Percentiles rank a stretch among this genome's conserved stretches.
These are phyloP conservation scores for Triplophysa bombifrons DNA, from an alignment of 2,797 vertebrate species.

Conservation along the genomic window DNA sequence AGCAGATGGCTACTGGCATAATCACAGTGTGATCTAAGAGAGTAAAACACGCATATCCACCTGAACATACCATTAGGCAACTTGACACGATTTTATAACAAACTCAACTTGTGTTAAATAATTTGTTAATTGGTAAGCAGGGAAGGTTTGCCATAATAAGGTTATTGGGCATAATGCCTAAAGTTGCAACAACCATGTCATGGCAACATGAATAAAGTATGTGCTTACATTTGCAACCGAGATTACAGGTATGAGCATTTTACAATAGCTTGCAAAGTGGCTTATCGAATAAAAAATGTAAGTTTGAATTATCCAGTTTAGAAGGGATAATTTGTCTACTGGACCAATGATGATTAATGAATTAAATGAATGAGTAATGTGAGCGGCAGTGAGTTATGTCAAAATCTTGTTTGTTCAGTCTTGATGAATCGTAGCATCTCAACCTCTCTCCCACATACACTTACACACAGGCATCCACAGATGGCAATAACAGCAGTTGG, in stretches of 20 bases:
- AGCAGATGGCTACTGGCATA: conserved; percentile 52
- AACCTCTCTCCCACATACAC: conserved; percentile 39
- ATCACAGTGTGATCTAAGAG: conserved; percentile 44
- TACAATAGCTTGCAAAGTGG: neutral
- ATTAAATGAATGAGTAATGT: conserved; percentile 25
- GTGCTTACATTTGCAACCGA: neutral
- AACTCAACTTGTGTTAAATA: neutral
- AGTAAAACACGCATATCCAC: conserved; percentile 33
- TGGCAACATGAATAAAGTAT: too few species aligned
- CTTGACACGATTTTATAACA: neutral
- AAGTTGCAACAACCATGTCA: neutral
- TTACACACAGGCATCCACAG: conserved; percentile 20
- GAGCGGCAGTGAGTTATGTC: conserved; percentile 21
- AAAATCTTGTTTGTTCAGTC: conserved; percentile 41
- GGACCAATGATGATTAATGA: conserved; percentile 11
- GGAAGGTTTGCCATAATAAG: neutral
- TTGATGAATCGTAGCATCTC: conserved; percentile 32
- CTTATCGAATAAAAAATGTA: neutral
- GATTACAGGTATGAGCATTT: neutral
- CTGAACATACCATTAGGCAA: conserved; percentile 19
- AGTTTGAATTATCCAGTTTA: neutral
- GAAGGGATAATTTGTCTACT: neutral
- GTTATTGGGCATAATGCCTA: neutral
- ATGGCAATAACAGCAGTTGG: conserved; percentile 46
- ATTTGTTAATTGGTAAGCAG: neutral